Evolutionary conservation across 2,113 vertebrate genomes (phyloP).

Genomic region (Chloropsis hardwickii): DNA sequence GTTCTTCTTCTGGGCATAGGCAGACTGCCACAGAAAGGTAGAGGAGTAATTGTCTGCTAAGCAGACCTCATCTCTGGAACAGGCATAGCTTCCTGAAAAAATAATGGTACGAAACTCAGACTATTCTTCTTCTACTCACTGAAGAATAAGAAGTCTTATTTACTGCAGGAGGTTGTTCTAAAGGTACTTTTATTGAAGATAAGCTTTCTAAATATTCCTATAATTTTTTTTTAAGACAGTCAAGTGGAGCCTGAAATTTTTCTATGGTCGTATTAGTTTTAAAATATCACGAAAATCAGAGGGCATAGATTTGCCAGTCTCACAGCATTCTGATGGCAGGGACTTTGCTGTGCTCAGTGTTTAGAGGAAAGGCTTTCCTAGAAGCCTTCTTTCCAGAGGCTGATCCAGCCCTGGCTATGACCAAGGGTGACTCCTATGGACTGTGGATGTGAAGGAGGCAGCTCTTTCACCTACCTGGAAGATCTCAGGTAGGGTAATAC

Average conservation of each 20-base stretch:
- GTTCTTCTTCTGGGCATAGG: neutral
- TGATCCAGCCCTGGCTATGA: neutral
- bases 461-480: neutral
- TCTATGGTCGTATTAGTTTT: neutral
- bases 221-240: conserved; percentile 19
- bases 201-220: conserved; percentile 29
- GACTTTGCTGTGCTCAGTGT: neutral
- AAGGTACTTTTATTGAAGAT: conserved; percentile 1
- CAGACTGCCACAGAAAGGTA: neutral
- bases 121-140: neutral
- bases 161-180: neutral
- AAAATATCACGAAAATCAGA: conserved; percentile 57
- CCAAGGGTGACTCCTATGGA: neutral
- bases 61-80: neutral
- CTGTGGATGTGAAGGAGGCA: neutral
- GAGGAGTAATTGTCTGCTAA: neutral
- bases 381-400: neutral
- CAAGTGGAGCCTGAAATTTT: neutral
- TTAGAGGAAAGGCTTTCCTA: neutral
- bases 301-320: conserved; percentile 38
- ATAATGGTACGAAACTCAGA: neutral
- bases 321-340: neutral
- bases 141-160: neutral
- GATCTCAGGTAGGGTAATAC: neutral
- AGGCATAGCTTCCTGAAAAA: neutral